phyloP scores from a whole-genome alignment of 2,113 vertebrate genomes.

The Piliocolobus tephrosceles region DNA sequence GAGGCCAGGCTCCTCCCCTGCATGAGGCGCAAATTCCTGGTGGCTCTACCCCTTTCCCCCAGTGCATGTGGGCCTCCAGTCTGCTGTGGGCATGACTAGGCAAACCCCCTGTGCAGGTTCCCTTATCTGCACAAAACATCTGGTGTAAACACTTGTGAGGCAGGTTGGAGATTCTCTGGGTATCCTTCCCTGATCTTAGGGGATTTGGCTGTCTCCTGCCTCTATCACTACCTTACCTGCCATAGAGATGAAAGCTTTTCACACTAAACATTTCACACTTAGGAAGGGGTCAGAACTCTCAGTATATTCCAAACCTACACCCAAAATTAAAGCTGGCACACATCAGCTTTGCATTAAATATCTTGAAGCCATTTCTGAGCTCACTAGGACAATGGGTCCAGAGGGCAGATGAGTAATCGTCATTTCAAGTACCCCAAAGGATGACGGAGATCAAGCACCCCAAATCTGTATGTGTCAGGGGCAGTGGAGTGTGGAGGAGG shows the following conservation, averaged over 20 bases:
- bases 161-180: no score
- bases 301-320: rapidly evolving
- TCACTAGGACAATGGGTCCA: background rate
- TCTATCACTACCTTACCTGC: no score
- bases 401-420: background rate
- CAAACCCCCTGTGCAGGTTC: no score
- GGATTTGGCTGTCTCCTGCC: no score
- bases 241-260: background rate
- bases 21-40: no score
- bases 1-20: no score
- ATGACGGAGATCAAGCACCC: background rate
- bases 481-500: background rate
- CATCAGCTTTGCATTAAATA: background rate
- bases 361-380: background rate
- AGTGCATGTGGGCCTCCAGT: no score
- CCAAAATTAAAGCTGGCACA: background rate
- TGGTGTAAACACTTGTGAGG: no score
- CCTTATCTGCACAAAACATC: no score
- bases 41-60: no score
- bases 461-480: background rate
- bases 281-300: background rate
- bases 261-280: background rate
- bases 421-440: background rate
- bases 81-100: no score
- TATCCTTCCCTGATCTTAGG: no score